Evolutionary conservation across 1,140 invertebrate genomes (phyloP).

Genomic region (Calephelis virginiensis): DNA sequence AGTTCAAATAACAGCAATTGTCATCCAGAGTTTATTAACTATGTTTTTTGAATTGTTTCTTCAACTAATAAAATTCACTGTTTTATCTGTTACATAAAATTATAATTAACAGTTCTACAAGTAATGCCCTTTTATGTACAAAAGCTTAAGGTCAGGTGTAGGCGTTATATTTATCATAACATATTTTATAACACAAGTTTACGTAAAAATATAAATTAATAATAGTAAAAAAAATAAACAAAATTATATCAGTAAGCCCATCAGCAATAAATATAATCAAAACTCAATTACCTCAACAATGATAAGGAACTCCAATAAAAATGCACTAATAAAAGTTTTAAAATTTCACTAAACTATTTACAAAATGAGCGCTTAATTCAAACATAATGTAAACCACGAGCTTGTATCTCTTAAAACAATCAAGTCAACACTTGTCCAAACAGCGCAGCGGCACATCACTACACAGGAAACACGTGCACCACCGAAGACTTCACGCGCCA

Average conservation of each 20-base stretch:
- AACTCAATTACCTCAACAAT: slow-evolving; percentile 49
- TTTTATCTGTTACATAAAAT: no score
- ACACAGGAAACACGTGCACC: slow-evolving; percentile 37
- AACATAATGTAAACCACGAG: slow-evolving; percentile 70
- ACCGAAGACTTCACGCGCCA: slow-evolving; percentile 60
- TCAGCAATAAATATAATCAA: slow-evolving; percentile 21
- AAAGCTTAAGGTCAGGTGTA: slow-evolving; percentile 36
- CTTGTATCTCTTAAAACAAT: slow-evolving; percentile 71
- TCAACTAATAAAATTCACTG: no score
- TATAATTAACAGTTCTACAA: background rate
- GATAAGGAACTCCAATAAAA: slow-evolving; percentile 48
- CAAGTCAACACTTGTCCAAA: slow-evolving; percentile 76
- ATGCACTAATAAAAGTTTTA: slow-evolving; percentile 47
- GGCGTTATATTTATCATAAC: slow-evolving; percentile 13
- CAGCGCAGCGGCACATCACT: slow-evolving; percentile 52
- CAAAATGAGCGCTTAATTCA: slow-evolving; percentile 67
- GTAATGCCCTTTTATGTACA: slow-evolving; percentile 3
- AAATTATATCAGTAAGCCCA: no score
- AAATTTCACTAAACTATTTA: slow-evolving; percentile 60
- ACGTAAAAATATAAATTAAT: background rate
- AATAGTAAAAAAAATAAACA: background rate
- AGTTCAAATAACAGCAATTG: slow-evolving; percentile 2
- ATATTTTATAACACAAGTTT: no score
- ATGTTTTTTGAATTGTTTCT: background rate
- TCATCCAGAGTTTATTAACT: slow-evolving; percentile 6